Conservation (phyloP, 2,888 invertebrate genomes). For the Leptinotarsa juncta region DNA sequence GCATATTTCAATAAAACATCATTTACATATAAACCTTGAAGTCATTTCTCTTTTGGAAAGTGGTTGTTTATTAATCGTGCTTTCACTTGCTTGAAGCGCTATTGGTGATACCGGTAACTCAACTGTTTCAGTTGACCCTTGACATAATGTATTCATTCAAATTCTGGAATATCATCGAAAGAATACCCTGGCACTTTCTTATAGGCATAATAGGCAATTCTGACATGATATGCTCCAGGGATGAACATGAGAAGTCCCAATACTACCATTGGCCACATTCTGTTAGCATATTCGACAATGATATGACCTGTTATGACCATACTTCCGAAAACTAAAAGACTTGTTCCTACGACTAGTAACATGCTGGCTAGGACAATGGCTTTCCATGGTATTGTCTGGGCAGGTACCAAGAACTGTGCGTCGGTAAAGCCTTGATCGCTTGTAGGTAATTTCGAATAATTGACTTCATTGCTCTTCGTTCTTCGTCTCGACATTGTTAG, state of each 20-base stretch:
- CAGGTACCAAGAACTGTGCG: constrained; percentile 76
- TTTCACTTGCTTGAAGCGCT: no score
- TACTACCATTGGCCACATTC: constrained; percentile 90
- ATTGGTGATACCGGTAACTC: no score
- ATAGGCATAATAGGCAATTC: constrained; percentile 88
- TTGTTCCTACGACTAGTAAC: constrained; percentile 79
- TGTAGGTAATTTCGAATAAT: constrained; percentile 69
- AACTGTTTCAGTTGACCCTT: background rate
- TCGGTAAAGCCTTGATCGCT: constrained; percentile 76
- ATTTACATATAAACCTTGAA: no score
- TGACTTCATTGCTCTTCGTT: constrained; percentile 72
- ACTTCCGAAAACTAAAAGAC: constrained; percentile 78
- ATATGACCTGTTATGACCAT: constrained; percentile 85
- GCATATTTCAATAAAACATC: no score
- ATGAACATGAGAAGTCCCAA: constrained; percentile 90
- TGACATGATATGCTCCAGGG: constrained; percentile 90
- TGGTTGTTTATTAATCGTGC: no score
- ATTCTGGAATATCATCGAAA: constrained; percentile 90
- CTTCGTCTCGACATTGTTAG: constrained; percentile 71
- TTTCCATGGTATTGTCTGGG: constrained; percentile 85
- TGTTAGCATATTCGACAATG: constrained; percentile 85
- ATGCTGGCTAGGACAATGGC: constrained; percentile 82
- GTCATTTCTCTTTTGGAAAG: no score
- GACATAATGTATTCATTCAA: constrained; percentile 71
- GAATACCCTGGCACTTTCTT: constrained; percentile 86